Base-by-base conservation (phyloP, 2,797 vertebrate species). In the Clarias platycephalus region DNA sequence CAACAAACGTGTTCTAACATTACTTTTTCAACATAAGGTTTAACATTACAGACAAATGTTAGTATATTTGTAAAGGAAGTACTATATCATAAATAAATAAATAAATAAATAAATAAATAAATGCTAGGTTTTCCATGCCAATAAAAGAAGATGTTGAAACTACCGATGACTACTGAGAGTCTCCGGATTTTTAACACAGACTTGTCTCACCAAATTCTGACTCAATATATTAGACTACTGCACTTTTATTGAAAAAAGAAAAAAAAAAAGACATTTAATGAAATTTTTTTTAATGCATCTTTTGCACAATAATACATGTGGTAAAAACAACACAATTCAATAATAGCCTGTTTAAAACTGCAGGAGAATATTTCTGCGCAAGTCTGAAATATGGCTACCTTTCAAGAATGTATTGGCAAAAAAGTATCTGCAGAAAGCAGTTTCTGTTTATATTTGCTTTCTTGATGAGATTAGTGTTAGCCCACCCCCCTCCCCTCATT, bases 371-470 rank as follows among this genome's bases (percentile, higher is more conserved):
- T 31, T 55, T 7, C 49, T 20, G 49, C 26, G 55, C 24, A 53
- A 53, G 15, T 28, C 55, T 58, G 28, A 77, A 77, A 58, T 13
- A 9, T 57, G 49, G 8, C 72, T 57, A 57, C 31, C 53, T 57
- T 34, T 58, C 28, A 60, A 77, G 34, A 58, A 76, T 58, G 4
- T 76, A 9, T 57, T 76, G 7, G n/a, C 15, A 18, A 18, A 26
- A 74, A 26, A 24, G 4, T 53, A 18, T 75, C 9, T 34, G 26
- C 16, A 58, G 74, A 60, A 58, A 76, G 18, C 53, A 57, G 53
- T 76, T 77, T 31, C 28, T 60, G 74, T 77, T 75, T 24, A 77
- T 24, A 58, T 58, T 37, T 58, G 53, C 53, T 57, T 76, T 24
- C 28, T 57, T 15, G 18, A 57, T 76, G 5, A 1, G 0, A 34